Base-by-base conservation (phyloP, 1,140 invertebrate genomes). In the Trissolcus basalis region DNA sequence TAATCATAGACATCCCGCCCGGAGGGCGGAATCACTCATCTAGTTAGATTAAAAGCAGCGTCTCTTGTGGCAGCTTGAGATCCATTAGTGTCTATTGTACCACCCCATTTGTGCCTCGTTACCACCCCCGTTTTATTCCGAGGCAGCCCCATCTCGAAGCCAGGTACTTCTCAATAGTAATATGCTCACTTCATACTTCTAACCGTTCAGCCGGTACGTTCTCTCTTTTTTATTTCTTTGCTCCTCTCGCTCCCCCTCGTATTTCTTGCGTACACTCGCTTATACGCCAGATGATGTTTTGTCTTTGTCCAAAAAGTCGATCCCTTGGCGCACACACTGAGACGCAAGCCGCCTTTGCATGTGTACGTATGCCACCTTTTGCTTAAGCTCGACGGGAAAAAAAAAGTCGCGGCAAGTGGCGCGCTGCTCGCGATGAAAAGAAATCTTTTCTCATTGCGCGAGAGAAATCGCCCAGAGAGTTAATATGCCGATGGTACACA, bases 21-120 rank as follows among this genome's bases (percentile, higher is more conserved):
- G n/a, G n/a, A n/a, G n/a, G n/a, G n/a, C n/a, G n/a, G n/a, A n/a
- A n/a, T n/a, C n/a, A n/a, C n/a, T n/a, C n/a, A n/a, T n/a, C n/a
- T n/a, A n/a, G n/a, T n/a, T 88, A 87, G 86, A 88, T 88, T 88
- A 88, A 88, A 88, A 88, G 87, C 87, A 88, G 86, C 87, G 86
- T 84, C 86, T 87, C 86, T 87, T 82, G 83, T 83, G 86, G 84
- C 85, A 81, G 85, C 87, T 88, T 85, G 87, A 88, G 85, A 88
- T 88, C 87, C 87, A 88, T 88, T 88, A 88, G 87, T 82, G 84
- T 85, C 87, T 85, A 88, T 88, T 88, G 87, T 88, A 83, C 84
- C 86, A 84, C 85, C 85, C 85, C 85, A 86, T 87, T 88, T 85
- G 80, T 82, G 79, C 84, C 84, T 85, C 78, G 77, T 79, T 81